Evolutionary conservation across 2,113 vertebrate species (phyloP), one percentile per base, ranked within the genome.

Genomic region (Vireo altiloquus): DNA sequence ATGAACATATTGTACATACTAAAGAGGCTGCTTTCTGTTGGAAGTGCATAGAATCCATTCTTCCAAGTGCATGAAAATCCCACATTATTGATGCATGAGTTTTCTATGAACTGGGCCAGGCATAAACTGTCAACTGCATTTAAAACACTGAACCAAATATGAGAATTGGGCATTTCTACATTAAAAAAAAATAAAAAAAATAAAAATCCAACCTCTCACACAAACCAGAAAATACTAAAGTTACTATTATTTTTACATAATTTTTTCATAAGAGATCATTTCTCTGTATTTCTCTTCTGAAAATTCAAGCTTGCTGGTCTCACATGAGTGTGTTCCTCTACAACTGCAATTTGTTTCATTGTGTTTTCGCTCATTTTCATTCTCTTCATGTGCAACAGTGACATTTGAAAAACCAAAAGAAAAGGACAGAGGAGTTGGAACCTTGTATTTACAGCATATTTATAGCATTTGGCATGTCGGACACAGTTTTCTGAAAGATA

Each of bases 1-100:
- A 97, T 94, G 94, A 94, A 96, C 90, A 95, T 95, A 95, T 35
- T 95, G 88, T 86, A 96, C 82, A 95, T 75, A 87, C 56, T 88
- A 75, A 93, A 96, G 70, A 92, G 82, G 35, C 33, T 92, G 77
- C 77, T 89, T 97, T 97, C 66, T 88, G 50, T 77, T 94, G 74
- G 82, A 92, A 83, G 71, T 69, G 6, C 14, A 52, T 8, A 89
- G 74, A 91, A 96, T 63, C 31, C 53, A 93, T 86, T 89, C 61
- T 92, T 97, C 70, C 86, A 95, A 96, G 82, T 82, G 69, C 53
- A 89, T 83, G 78, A 96, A 96, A 95, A 95, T 89, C 86, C 53
- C 64, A 25, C 87, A 93, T 94, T 94, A 96, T 92, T 87, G 92
- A 97, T 85, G 69, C 81, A 93, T 92, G 68, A 82, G 31, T 83